Base-by-base conservation (phyloP, 2,113 vertebrate species). In the Psilopogon haemacephalus region DNA sequence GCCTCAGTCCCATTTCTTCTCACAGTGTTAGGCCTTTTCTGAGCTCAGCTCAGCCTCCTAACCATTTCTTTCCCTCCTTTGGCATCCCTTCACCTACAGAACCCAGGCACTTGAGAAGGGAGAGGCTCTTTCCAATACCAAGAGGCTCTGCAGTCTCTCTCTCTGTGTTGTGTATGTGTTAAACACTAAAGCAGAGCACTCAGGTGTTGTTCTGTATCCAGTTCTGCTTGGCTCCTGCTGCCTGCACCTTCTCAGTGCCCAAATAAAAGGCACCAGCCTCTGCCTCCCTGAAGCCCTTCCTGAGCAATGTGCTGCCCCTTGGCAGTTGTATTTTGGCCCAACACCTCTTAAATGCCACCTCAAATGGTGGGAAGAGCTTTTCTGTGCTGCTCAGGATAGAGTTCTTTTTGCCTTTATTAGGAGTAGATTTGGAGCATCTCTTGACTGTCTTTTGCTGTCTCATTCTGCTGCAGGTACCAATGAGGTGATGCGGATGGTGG, bases 401-500 rank as follows among this genome's bases (percentile, higher is more conserved):
- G 65, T 32, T 62, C 19, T 64, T 4, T 10, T 44, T 30, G 54
- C 30, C 12, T 83, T 63, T 9, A 0, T 1, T 10, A 19, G 4
- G 21, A 8, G 9, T 3, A 44, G 18, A 35, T 58, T 4, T 15
- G 32, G 8, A 26, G 8, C 11, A 5, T 26, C 11, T 40, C 37
- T 37, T 76, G 35, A 48, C 28, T 38, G 40, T 18, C 19, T 71
- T 77, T n/a, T 70, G 24, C 80, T 3, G 44, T 15, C 88, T 78
- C 44, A 2, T 64, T 69, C n/a, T 74, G 48, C 89, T 67, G 21
- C 92, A 99, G 99, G 99, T 94, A 99, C 98, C 89, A 99, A 99
- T 15, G 99, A 99, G 90, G 99, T 99, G 89, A 99, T 99, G 99
- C 97, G 98, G 95, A 98, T 99, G 98, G 98, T 99, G 17, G 98